Evolutionary conservation across 2,113 vertebrate genomes (phyloP).

Genomic region (Gorsachius goisagi): DNA sequence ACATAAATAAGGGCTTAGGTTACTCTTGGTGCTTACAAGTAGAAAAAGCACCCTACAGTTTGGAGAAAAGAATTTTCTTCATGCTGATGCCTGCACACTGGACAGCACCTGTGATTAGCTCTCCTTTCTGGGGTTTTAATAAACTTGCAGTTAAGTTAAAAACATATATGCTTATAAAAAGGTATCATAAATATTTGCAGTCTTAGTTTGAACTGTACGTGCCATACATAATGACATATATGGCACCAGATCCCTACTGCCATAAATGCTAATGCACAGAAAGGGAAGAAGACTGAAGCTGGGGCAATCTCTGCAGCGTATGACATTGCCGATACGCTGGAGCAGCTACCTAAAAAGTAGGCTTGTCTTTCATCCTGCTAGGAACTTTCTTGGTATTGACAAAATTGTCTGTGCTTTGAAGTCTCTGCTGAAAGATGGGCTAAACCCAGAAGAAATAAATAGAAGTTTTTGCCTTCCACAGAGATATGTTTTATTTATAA

Average conservation of each 20-base stretch:
- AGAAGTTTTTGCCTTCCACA: slow-evolving; percentile 43
- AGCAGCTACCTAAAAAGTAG: slow-evolving; percentile 1
- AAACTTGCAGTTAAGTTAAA: neutral
- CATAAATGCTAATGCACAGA: neutral
- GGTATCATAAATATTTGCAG: neutral
- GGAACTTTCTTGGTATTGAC: slow-evolving; percentile 14
- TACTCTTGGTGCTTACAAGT: neutral
- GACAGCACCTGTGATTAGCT: neutral
- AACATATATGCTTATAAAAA: neutral
- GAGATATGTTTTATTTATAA: slow-evolving; percentile 68
- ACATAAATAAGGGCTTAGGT: neutral
- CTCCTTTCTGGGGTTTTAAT: neutral
- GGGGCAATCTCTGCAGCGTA: neutral
- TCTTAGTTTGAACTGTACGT: neutral
- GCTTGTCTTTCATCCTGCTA: neutral
- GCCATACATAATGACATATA: neutral
- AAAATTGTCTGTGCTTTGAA: slow-evolving; percentile 35
- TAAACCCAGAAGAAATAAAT: slow-evolving; percentile 57
- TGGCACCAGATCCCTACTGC: neutral
- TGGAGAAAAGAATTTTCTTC: neutral
- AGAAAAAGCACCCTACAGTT: neutral
- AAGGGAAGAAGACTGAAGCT: neutral
- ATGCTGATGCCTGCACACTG: neutral
- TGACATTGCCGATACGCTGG: rapidly evolving
- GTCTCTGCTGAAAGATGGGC: slow-evolving; percentile 36